These are phyloP conservation scores for Hydrotaea cyrtoneurina DNA, from an alignment of 2,888 invertebrate genomes.

Conservation along the genomic window DNA sequence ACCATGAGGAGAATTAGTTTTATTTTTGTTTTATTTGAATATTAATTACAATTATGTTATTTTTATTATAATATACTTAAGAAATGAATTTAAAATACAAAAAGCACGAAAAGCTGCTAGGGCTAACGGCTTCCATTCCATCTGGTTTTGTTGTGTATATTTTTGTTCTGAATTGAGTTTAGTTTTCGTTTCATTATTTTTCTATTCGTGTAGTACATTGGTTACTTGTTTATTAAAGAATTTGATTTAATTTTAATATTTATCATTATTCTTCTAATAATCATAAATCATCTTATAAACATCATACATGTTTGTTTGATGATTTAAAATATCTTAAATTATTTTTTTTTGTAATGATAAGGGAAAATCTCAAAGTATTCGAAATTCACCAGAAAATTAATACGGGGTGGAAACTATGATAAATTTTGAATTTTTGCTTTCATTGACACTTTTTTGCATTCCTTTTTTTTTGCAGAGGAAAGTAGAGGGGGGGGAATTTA, in stretches of 20 bases:
- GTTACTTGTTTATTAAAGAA: constrained; percentile 50
- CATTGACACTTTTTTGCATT: constrained; percentile 37
- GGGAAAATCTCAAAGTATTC: constrained; percentile 2
- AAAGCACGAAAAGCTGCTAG: constrained; percentile 55
- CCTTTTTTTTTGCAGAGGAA: not conserved
- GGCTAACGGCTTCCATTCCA: constrained; percentile 47
- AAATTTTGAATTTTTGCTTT: constrained; percentile 33
- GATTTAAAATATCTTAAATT: constrained; percentile 52
- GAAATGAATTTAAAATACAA: constrained; percentile 47
- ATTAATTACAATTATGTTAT: constrained; percentile 60
- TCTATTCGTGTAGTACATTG: constrained; percentile 43
- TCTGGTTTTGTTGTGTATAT: constrained; percentile 41
- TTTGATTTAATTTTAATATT: constrained; percentile 53
- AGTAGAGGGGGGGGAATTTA: not conserved
- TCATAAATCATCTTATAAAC: constrained; percentile 52
- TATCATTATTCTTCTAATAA: constrained; percentile 55
- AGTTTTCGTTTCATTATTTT: constrained; percentile 45
- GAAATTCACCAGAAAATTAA: constrained; percentile 7
- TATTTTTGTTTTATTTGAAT: constrained; percentile 44
- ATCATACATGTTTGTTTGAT: constrained; percentile 38
- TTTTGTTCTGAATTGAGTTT: constrained; percentile 43
- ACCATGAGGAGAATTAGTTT: no score
- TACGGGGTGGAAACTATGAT: constrained; percentile 15
- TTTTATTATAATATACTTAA: constrained; percentile 50
- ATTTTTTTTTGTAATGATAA: constrained; percentile 31